Evolutionary conservation across 2,113 vertebrate species (phyloP).

Genomic region (Saccopteryx leptura): DNA sequence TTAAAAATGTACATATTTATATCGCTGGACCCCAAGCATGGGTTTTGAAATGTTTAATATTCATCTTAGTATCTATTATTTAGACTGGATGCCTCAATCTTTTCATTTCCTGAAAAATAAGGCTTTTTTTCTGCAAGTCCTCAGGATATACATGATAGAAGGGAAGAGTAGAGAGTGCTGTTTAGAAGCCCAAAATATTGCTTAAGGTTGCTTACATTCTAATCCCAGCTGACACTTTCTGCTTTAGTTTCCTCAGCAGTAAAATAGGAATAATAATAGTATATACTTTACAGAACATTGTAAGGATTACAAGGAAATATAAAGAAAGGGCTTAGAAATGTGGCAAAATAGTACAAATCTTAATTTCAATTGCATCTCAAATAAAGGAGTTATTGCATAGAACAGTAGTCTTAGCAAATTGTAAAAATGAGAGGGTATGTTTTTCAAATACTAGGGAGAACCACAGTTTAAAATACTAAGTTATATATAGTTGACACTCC

Average conservation of each 20-base stretch:
- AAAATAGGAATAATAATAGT: slow-evolving; percentile 2
- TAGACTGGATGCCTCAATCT: neutral
- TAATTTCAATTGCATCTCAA: neutral
- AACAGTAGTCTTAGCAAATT: neutral
- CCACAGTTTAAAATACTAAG: neutral
- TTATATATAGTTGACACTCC: neutral
- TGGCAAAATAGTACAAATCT: neutral
- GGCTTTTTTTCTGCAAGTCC: neutral
- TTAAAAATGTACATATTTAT: neutral
- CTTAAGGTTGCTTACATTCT: neutral
- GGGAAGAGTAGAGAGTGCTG: neutral
- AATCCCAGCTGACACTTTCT: neutral
- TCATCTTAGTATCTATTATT: neutral
- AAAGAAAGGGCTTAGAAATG: neutral
- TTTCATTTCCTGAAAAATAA: neutral
- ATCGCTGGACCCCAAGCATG: neutral
- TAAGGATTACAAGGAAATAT: neutral
- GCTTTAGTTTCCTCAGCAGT: neutral
- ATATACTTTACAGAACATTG: neutral
- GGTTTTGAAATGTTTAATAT: neutral
- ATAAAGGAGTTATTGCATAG: neutral
- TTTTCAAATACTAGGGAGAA: slow-evolving; percentile 1
- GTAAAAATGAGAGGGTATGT: neutral
- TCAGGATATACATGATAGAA: neutral
- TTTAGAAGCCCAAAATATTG: neutral